A percentile compares a stretch with the other conserved stretches of the same genome.
These are phyloP conservation scores for Esperia sulphurella DNA, from an alignment of 2,888 invertebrate species.

Conservation along the genomic window DNA sequence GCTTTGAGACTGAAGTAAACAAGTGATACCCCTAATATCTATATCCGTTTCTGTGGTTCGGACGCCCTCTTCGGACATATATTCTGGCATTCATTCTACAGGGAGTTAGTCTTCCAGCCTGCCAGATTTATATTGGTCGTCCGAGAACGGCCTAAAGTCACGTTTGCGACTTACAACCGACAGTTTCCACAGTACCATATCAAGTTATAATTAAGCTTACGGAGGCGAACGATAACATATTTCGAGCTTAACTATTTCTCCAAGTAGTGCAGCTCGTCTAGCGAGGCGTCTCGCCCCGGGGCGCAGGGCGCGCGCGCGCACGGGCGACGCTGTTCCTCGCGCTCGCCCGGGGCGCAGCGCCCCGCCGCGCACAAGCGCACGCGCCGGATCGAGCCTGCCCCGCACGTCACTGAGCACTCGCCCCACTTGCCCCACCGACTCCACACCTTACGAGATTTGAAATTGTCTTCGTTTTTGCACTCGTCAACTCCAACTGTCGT, in stretches of 20 bases:
- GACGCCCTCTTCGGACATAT: too few species aligned
- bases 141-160: too few species aligned
- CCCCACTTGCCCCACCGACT: constrained; percentile 69
- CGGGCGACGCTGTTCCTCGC: constrained; percentile 53
- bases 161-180: too few species aligned
- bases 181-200: too few species aligned
- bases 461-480: constrained; percentile 32
- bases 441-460: constrained; percentile 55
- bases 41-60: too few species aligned
- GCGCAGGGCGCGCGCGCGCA: constrained; percentile 46
- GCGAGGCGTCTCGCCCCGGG: constrained; percentile 1
- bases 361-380: constrained; percentile 53
- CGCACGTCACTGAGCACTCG: constrained; percentile 59
- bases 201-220: too few species aligned
- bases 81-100: too few species aligned
- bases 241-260: constrained; percentile 14
- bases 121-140: too few species aligned
- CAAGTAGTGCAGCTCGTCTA: constrained; percentile 23
- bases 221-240: too few species aligned
- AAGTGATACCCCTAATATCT: too few species aligned
- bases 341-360: constrained; percentile 59
- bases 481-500: constrained; percentile 16
- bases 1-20: too few species aligned
- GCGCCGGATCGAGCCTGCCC: constrained; percentile 42
- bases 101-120: too few species aligned